phyloP scores from a whole-genome alignment of 2,797 vertebrate genomes.

The Threskiornis aethiopicus region DNA sequence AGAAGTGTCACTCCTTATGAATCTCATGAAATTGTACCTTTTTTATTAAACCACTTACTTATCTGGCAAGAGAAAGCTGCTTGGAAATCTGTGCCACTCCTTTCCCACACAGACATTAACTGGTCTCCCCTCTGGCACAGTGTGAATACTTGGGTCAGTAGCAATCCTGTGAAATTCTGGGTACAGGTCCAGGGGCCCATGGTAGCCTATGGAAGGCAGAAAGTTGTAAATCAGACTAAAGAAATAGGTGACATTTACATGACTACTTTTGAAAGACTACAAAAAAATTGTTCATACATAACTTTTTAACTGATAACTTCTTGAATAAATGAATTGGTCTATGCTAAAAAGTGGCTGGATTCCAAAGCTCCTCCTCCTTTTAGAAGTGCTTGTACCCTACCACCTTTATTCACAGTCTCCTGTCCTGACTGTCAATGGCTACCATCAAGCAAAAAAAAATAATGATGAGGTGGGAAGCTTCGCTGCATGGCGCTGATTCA shows the following conservation, averaged over 20 bases:
- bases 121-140: conserved; percentile 84
- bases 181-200: conserved; percentile 94
- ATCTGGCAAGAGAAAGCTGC: conserved; percentile 94
- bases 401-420: not conserved
- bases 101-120: conserved; percentile 94
- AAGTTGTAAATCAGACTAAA: not conserved
- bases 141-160: conserved; percentile 88
- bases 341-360: not conserved
- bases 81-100: conserved; percentile 97
- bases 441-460: not conserved
- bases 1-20: not conserved
- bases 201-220: conserved; percentile 83
- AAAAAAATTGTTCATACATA: fast-evolving
- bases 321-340: not conserved
- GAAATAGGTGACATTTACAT: not conserved
- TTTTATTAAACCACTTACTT: conserved; percentile 78
- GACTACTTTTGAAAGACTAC: not conserved
- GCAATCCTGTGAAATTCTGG: conserved; percentile 95
- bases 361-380: not conserved
- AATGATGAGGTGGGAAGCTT: not conserved
- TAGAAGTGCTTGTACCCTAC: not conserved
- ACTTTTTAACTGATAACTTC: not conserved
- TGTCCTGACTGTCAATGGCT: not conserved
- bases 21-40: not conserved
- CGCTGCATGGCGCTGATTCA: not conserved